Evolutionary conservation across 2,113 vertebrate genomes (phyloP).

Genomic region (Polypterus senegalus): DNA sequence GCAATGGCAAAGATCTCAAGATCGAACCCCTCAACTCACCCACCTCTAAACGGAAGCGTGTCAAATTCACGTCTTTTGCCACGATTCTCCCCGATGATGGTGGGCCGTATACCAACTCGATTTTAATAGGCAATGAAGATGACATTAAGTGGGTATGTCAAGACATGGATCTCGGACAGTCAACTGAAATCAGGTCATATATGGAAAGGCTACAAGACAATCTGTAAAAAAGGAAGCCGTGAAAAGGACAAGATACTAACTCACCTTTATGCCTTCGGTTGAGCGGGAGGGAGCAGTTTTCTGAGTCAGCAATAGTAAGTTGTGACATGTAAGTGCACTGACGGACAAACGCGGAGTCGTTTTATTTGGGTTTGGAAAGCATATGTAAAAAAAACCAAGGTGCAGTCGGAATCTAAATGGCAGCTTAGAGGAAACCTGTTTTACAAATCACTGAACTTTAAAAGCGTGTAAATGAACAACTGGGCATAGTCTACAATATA

Average conservation of each 20-base stretch:
- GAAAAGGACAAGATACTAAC: slow-evolving; percentile 40
- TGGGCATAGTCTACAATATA: no score
- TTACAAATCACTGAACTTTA: no score
- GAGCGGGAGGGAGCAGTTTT: slow-evolving; percentile 40
- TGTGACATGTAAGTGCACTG: slow-evolving; percentile 18
- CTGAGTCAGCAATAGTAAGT: slow-evolving; percentile 45
- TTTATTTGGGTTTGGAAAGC: no score
- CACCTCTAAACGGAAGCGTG: slow-evolving; percentile 75
- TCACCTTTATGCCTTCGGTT: slow-evolving; percentile 78
- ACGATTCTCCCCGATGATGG: slow-evolving; percentile 82
- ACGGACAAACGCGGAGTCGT: no score
- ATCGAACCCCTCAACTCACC: slow-evolving; percentile 63
- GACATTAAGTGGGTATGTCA: slow-evolving; percentile 96
- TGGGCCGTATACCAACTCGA: slow-evolving; percentile 75
- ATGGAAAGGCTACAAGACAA: slow-evolving; percentile 95
- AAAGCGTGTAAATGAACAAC: no score
- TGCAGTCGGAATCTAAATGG: no score
- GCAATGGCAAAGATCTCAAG: slow-evolving; percentile 67
- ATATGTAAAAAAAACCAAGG: no score
- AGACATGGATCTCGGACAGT: slow-evolving; percentile 81
- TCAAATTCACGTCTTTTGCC: slow-evolving; percentile 92
- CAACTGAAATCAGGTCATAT: slow-evolving; percentile 82
- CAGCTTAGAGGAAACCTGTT: no score
- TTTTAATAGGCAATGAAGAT: slow-evolving; percentile 78
- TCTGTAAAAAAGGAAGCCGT: slow-evolving; percentile 62